Evolutionary conservation across 2,113 vertebrate species (phyloP), one percentile per base, ranked within the genome.

Genomic region (Cinclus mexicanus): DNA sequence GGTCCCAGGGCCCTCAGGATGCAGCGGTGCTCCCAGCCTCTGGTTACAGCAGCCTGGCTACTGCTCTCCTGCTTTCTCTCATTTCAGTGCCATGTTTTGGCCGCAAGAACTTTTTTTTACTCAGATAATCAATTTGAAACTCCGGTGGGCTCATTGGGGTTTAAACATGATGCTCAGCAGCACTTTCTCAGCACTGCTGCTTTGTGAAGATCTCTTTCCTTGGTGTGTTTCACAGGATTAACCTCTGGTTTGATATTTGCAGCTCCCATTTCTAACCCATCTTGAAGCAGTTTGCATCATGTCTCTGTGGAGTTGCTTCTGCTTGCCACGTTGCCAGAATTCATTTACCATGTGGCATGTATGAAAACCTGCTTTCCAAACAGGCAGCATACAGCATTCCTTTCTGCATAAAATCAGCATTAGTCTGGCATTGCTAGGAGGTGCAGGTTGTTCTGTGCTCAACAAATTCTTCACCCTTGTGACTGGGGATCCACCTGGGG

Each of bases 41-140:
- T 71, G 35, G 2, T 24, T 31, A n/a, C 31, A 83, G 64, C 60
- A 83, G 33, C 33, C 70, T 74, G 50, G 33, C 41, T 22, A 6
- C 25, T 1, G 1, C 3, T 1, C 55, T 69, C 1, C 0, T 39
- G 13, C 44, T 64, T 76, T 21, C 23, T 46, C 20, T 64, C 50
- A 22, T 10, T 88, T 71, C 42, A 53, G 10, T 59, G 65, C 69
- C 50, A 13, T 8, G 4, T 7, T 77, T 78, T 52, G 35, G 15
- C 55, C 74, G 49, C 44, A 42, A 87, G 23, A 87, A 35, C 2
- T 4, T 69, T 42, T 42, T 39, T 25, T 81, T 76, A 49, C 14
- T 33, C 13, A 35, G 19, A 28, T 67, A n/a, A 33, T 46, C 50
- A 6, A 14, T 67, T 23, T 71, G 64, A 50, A 50, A 12, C 29